Evolutionary conservation across 2,113 vertebrate genomes (phyloP).

Genomic region (Cyprinus carpio): DNA sequence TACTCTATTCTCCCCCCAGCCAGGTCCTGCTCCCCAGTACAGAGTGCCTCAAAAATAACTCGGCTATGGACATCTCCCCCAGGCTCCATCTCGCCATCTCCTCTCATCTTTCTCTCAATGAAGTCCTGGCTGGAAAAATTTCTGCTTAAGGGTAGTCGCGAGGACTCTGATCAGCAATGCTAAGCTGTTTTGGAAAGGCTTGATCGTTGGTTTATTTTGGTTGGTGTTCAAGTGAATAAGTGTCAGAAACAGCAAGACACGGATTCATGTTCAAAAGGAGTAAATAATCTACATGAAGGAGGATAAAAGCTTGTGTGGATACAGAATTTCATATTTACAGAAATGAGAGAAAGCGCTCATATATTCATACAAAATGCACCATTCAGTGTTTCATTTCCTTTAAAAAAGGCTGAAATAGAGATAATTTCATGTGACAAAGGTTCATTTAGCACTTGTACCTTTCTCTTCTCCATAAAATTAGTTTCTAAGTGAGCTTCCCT

Average conservation of each 20-base stretch:
- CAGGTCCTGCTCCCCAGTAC: conserved; percentile 10
- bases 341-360: neutral
- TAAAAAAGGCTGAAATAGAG: neutral
- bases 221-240: conserved; percentile 10
- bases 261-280: conserved; percentile 7
- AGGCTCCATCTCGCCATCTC: neutral
- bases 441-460: neutral
- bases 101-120: conserved; percentile 8
- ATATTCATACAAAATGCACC: neutral
- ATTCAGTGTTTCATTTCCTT: neutral
- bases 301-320: neutral
- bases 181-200: neutral
- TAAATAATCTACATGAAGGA: neutral
- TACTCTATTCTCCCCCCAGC: conserved; percentile 35
- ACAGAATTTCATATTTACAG: neutral
- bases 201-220: conserved; percentile 18
- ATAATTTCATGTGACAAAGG: neutral
- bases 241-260: conserved; percentile 11
- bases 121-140: neutral
- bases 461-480: neutral
- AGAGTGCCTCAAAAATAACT: conserved; percentile 45
- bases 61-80: neutral
- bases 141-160: neutral
- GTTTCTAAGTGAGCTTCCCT: neutral
- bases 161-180: neutral